phyloP scores from a whole-genome alignment of 2,888 invertebrate species.

The Nomada fucata region DNA sequence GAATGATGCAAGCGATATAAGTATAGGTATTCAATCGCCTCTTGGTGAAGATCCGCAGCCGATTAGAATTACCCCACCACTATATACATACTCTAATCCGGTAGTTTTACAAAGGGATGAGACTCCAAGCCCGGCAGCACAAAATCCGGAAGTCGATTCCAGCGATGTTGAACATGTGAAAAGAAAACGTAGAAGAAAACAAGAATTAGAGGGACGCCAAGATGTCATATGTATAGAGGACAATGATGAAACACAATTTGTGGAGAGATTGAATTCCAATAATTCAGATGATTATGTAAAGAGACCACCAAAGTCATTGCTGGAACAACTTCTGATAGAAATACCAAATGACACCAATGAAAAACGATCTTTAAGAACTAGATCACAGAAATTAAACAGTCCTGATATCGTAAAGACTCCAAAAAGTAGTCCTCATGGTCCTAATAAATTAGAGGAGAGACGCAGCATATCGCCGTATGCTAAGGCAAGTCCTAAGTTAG shows the following conservation, averaged over 20 bases:
- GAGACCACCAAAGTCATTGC: slow-evolving; percentile 85
- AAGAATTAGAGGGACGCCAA: slow-evolving; percentile 82
- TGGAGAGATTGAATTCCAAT: slow-evolving; percentile 77
- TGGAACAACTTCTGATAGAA: slow-evolving; percentile 93
- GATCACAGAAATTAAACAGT: slow-evolving; percentile 82
- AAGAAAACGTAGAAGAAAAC: slow-evolving; percentile 82
- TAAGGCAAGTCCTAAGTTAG: slow-evolving; percentile 83
- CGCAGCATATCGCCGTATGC: slow-evolving; percentile 83
- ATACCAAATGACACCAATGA: slow-evolving; percentile 89
- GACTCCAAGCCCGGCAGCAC: slow-evolving; percentile 83
- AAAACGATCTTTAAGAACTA: slow-evolving; percentile 84
- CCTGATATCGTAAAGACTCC: slow-evolving; percentile 82
- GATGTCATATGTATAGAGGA: slow-evolving; percentile 83
- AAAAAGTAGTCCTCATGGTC: slow-evolving; percentile 81
- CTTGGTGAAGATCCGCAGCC: slow-evolving; percentile 87
- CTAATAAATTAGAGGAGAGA: slow-evolving; percentile 79
- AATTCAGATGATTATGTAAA: slow-evolving; percentile 80
- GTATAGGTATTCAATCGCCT: slow-evolving; percentile 77
- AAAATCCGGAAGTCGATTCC: slow-evolving; percentile 79
- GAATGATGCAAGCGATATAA: slow-evolving; percentile 73
- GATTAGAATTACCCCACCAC: slow-evolving; percentile 89
- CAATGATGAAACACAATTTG: slow-evolving; percentile 79
- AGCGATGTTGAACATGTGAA: slow-evolving; percentile 80
- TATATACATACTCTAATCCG: slow-evolving; percentile 91
- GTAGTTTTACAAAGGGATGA: slow-evolving; percentile 86